Evolutionary conservation across 2,888 invertebrate species (phyloP).

Genomic region (Drosophila mettleri): DNA sequence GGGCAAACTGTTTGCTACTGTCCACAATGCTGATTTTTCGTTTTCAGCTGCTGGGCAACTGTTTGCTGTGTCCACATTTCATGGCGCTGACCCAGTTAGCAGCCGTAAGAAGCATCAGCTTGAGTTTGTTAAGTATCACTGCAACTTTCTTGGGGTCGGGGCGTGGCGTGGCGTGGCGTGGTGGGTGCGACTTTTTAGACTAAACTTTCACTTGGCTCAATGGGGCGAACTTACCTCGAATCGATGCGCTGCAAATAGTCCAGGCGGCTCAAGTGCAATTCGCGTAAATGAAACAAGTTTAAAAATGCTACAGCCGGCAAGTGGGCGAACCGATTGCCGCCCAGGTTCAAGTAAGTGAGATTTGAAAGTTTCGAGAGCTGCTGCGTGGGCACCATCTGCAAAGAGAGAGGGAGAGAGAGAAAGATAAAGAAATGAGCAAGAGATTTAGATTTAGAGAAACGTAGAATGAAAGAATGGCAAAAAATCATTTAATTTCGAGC

Average conservation of each 20-base stretch:
- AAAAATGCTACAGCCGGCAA: slow-evolving; percentile 92
- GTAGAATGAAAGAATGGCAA: not conserved
- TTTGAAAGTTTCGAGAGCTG: slow-evolving; percentile 91
- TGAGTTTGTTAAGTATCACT: slow-evolving; percentile 20
- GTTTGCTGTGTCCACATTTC: slow-evolving; percentile 32
- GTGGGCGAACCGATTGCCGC: slow-evolving; percentile 91
- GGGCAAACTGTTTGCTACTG: slow-evolving; percentile 34
- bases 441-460: not conserved
- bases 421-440: not conserved
- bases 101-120: slow-evolving; percentile 12
- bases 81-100: slow-evolving; percentile 46
- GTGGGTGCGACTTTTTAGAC: not conserved
- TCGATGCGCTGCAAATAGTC: slow-evolving; percentile 89
- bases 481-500: slow-evolving; percentile 51
- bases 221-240: slow-evolving; percentile 85
- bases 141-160: slow-evolving; percentile 3
- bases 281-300: slow-evolving; percentile 92
- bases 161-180: too few relatives aligned
- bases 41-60: slow-evolving; percentile 19
- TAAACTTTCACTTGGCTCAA: slow-evolving; percentile 40
- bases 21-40: slow-evolving; percentile 27
- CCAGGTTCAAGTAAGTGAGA: slow-evolving; percentile 91
- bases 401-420: slow-evolving; percentile 30
- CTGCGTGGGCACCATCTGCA: slow-evolving; percentile 88
- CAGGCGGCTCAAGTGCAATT: slow-evolving; percentile 90